These are phyloP conservation scores for Coecobrya sp. DNA, from an alignment of 2,888 invertebrate species.

Conservation along the genomic window DNA sequence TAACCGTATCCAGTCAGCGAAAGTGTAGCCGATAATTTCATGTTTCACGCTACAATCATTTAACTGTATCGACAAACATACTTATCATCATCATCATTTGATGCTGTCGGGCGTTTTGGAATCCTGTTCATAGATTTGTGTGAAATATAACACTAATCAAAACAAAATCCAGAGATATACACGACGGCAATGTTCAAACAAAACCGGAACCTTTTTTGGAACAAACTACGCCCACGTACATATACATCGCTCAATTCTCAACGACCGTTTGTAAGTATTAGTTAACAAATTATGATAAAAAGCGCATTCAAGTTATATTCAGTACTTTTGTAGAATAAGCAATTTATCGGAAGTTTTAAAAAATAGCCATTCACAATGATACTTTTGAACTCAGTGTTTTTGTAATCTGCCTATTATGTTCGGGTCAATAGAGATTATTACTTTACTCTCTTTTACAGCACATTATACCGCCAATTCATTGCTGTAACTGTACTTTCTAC, in stretches of 20 bases:
- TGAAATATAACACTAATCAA: slow-evolving; percentile 43
- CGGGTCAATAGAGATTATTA: background rate
- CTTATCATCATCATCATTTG: background rate
- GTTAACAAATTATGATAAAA: background rate
- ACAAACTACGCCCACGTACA: background rate
- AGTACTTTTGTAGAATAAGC: background rate
- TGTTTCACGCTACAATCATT: slow-evolving; percentile 30
- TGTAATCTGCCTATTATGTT: background rate
- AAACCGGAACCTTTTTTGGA: background rate
- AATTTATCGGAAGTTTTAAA: background rate
- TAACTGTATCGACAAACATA: slow-evolving; percentile 8
- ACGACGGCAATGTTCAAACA: background rate
- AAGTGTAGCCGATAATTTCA: slow-evolving; percentile 23
- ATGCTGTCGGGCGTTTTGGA: background rate
- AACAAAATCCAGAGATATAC: background rate
- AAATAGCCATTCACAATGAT: background rate
- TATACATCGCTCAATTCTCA: too few species aligned
- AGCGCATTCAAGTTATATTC: background rate
- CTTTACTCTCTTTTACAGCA: background rate
- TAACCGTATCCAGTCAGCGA: background rate
- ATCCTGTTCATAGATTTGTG: background rate
- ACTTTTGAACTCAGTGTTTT: background rate
- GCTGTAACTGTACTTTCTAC: background rate
- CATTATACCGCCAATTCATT: background rate
- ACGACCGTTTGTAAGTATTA: too few species aligned